phyloP scores from a whole-genome alignment of 2,888 invertebrate species.

The Scaptomyza parva region DNA sequence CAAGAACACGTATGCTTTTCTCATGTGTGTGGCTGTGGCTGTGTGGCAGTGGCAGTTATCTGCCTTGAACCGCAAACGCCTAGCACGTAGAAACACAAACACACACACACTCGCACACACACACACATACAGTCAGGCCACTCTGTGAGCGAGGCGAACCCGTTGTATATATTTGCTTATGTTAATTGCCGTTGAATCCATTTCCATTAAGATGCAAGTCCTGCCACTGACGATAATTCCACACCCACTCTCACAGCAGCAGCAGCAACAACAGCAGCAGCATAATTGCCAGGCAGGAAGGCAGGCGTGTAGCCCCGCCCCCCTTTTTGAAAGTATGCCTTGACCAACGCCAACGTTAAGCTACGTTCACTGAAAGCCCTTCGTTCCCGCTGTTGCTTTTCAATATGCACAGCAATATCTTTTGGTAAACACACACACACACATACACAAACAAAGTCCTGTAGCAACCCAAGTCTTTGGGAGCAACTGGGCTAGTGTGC shows the following conservation, averaged over 20 bases:
- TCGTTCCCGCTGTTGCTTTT: constrained; percentile 71
- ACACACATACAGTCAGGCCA: constrained; percentile 6
- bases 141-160: constrained; percentile 46
- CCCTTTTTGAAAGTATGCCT: constrained; percentile 68
- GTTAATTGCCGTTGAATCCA: constrained; percentile 84
- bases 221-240: constrained; percentile 78
- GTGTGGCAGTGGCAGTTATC: constrained; percentile 57
- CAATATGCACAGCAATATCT: constrained; percentile 81
- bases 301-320: constrained; percentile 21
- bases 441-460: constrained; percentile 16
- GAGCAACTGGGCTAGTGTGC: constrained; percentile 7
- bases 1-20: constrained; percentile 69
- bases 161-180: constrained; percentile 82
- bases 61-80: constrained; percentile 72
- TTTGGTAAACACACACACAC: constrained; percentile 72
- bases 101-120: constrained; percentile 18
- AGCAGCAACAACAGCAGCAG: constrained; percentile 56
- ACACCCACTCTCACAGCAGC: constrained; percentile 52
- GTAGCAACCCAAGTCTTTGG: constrained; percentile 5
- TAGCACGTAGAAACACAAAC: constrained; percentile 65
- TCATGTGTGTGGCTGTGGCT: constrained; percentile 44
- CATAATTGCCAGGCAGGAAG: constrained; percentile 63
- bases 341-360: constrained; percentile 72
- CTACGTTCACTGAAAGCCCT: constrained; percentile 42
- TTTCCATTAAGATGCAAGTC: constrained; percentile 83